Percentiles rank a stretch among this genome's conserved stretches.
phyloP scores from a whole-genome alignment of 1,140 invertebrate genomes.

The Drosophila funebris region DNA sequence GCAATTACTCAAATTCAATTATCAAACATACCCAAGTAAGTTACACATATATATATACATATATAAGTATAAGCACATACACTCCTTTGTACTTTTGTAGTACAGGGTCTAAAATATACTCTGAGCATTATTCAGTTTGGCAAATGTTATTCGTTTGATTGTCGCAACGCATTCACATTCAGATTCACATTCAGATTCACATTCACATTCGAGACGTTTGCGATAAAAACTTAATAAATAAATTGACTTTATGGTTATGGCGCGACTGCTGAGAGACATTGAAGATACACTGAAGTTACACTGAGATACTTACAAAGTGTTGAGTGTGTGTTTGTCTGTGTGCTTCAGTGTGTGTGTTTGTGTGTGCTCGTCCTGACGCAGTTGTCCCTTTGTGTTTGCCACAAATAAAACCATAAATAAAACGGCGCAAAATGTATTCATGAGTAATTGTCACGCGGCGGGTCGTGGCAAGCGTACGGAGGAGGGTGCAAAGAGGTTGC shows the following conservation, averaged over 20 bases:
- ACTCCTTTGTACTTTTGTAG: too few species aligned
- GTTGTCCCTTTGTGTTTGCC: conserved; percentile 71
- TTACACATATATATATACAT: too few species aligned
- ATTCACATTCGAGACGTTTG: conserved; percentile 59
- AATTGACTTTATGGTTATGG: conserved; percentile 77
- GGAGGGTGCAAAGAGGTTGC: too few species aligned
- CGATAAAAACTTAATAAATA: conserved; percentile 81
- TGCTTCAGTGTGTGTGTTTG: conserved; percentile 10
- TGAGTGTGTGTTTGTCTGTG: background rate
- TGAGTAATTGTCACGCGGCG: conserved; percentile 79
- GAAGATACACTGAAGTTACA: too few species aligned
- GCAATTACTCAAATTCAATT: too few species aligned
- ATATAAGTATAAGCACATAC: too few species aligned
- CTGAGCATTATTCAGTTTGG: background rate
- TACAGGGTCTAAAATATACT: too few species aligned
- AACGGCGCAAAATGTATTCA: conserved; percentile 82
- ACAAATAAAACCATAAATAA: conserved; percentile 83
- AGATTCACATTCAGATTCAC: conserved; percentile 3
- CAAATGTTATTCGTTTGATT: conserved; percentile 24
- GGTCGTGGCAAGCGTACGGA: background rate
- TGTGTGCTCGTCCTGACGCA: conserved; percentile 19
- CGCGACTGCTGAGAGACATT: conserved; percentile 47
- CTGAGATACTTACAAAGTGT: conserved; percentile 47
- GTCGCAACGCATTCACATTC: conserved; percentile 12
- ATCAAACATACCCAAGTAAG: too few species aligned